phyloP scores from a whole-genome alignment of 2,888 invertebrate species.

The Apamea sordens region DNA sequence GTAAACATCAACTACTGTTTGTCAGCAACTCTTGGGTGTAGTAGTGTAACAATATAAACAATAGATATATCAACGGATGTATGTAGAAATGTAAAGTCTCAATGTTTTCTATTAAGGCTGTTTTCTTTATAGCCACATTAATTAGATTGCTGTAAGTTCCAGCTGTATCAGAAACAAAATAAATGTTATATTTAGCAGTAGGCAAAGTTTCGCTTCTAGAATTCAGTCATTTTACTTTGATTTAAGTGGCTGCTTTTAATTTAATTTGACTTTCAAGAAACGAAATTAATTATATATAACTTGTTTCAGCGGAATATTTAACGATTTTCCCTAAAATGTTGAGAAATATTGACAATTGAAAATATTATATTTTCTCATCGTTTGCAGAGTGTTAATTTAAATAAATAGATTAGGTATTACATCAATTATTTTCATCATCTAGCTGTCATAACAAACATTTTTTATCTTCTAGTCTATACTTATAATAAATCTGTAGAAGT shows the following conservation, averaged over 20 bases:
- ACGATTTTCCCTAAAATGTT: neutral
- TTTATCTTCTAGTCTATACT: neutral
- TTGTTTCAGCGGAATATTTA: conserved; percentile 24
- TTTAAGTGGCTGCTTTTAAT: conserved; percentile 42
- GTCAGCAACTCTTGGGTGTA: neutral
- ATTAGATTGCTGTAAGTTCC: conserved; percentile 1
- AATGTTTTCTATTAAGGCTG: neutral
- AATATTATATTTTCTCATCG: neutral
- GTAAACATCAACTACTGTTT: conserved; percentile 37
- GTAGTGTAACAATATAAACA: neutral
- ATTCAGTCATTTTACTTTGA: conserved; percentile 41
- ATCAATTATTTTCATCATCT: neutral
- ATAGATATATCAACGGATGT: conserved; percentile 8
- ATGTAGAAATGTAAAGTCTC: neutral
- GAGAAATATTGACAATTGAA: no score
- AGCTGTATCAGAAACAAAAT: conserved; percentile 9
- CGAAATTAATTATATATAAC: conserved; percentile 48
- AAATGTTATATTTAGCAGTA: conserved; percentile 24
- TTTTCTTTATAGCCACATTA: neutral
- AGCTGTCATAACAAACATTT: neutral
- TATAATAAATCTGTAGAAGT: no score
- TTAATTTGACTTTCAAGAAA: conserved; percentile 40
- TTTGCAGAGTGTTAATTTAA: neutral
- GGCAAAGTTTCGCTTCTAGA: conserved; percentile 31
- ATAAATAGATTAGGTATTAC: no score